These are phyloP conservation scores for Gari tellinella DNA, from an alignment of 2,888 invertebrate genomes.

Conservation along the genomic window DNA sequence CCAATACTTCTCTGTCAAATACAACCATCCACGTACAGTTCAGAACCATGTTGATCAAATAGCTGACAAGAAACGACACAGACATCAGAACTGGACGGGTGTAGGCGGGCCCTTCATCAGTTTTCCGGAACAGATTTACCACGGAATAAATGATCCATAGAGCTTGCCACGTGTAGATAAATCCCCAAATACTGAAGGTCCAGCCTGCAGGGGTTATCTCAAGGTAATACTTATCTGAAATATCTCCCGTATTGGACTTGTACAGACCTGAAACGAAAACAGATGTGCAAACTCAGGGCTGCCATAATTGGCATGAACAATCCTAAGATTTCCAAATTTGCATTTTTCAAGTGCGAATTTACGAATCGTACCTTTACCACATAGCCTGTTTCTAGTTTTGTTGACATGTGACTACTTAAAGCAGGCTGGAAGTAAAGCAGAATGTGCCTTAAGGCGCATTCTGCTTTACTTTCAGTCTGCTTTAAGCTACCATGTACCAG, in stretches of 20 bases:
- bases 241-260: slow-evolving; percentile 62
- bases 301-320: too few species aligned
- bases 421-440: too few species aligned
- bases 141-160: slow-evolving; percentile 76
- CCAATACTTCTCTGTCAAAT: slow-evolving; percentile 76
- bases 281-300: too few species aligned
- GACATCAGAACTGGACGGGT: slow-evolving; percentile 70
- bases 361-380: too few species aligned
- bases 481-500: too few species aligned
- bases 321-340: too few species aligned
- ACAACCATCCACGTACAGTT: slow-evolving; percentile 79
- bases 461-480: too few species aligned
- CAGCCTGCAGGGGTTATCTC: slow-evolving; percentile 76
- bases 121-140: slow-evolving; percentile 71
- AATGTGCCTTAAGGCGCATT: too few species aligned
- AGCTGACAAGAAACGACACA: slow-evolving; percentile 67
- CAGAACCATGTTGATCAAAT: slow-evolving; percentile 66
- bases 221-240: slow-evolving; percentile 69
- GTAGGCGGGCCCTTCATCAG: slow-evolving; percentile 71
- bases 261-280: slow-evolving; percentile 65
- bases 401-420: too few species aligned
- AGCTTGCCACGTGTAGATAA: slow-evolving; percentile 76
- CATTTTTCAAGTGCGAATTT: too few species aligned
- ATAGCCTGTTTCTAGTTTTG: too few species aligned
- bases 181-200: slow-evolving; percentile 74